Conservation (phyloP, 2,797 vertebrate genomes). For the Cuculus canorus region DNA sequence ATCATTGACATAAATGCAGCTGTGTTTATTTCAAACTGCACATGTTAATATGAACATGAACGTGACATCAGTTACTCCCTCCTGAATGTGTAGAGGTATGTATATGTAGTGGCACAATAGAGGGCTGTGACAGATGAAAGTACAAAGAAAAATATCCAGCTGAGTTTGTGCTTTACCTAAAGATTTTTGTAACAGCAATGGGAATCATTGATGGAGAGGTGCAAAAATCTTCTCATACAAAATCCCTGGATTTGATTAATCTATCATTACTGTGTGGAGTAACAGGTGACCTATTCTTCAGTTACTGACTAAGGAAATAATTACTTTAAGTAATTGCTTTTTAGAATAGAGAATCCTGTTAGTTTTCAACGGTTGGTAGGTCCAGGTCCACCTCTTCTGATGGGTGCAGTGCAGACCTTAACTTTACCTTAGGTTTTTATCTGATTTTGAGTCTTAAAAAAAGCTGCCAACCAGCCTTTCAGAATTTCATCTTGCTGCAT, state of each 20-base stretch:
- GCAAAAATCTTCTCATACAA: not conserved
- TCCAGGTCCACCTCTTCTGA: not conserved
- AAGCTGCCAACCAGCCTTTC: not conserved
- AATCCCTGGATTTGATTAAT: not conserved
- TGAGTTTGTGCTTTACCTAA: not conserved
- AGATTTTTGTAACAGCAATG: not conserved
- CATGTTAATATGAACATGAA: slow-evolving; percentile 64
- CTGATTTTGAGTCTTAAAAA: not conserved
- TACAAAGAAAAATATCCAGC: not conserved
- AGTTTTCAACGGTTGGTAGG: not conserved
- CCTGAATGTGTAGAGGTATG: not conserved
- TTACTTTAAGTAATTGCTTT: slow-evolving; percentile 32
- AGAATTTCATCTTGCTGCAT: not conserved
- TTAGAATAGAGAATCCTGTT: not conserved
- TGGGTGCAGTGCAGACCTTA: not conserved
- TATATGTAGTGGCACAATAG: not conserved
- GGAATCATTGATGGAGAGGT: not conserved
- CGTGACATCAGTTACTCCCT: slow-evolving; percentile 27
- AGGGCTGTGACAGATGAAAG: not conserved
- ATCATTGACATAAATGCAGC: slow-evolving; percentile 70
- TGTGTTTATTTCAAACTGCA: slow-evolving; percentile 63
- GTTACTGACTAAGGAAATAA: slow-evolving; percentile 32
- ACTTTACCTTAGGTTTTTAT: not conserved
- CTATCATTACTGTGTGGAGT: not conserved
- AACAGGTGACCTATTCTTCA: slow-evolving; percentile 24